Evolutionary conservation across 30 jellyfish, hydroid and myxozoan genomes (phyloP).

Genomic region (Mastigias papua): DNA sequence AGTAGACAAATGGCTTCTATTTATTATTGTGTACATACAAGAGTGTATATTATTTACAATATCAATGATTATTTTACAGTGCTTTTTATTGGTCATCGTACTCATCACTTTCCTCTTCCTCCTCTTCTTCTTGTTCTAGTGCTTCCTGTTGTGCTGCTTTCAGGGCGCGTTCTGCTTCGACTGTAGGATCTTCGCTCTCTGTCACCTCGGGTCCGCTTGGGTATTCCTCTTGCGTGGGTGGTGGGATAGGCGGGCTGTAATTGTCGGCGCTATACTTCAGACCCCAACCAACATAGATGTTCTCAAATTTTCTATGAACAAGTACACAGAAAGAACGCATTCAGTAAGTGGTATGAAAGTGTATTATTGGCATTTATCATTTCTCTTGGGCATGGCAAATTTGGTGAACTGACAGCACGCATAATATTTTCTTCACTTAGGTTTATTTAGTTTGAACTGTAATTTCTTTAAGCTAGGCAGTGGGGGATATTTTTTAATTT

Average conservation of each 20-base stretch:
- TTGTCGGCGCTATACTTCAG: constrained; percentile 84
- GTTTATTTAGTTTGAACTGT: too few species aligned
- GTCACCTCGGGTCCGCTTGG: constrained; percentile 94
- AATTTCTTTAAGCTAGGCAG: too few species aligned
- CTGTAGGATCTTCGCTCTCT: constrained; percentile 96
- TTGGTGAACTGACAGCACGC: too few species aligned
- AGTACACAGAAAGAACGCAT: neutral
- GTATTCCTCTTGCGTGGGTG: constrained; percentile 94
- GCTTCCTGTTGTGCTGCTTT: constrained; percentile 96
- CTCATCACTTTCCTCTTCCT: constrained; percentile 95
- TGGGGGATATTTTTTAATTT: too few species aligned
- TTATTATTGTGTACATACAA: too few species aligned
- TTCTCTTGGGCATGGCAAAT: too few species aligned
- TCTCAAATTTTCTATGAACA: constrained; percentile 72
- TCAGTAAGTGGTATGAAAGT: neutral
- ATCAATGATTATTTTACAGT: neutral
- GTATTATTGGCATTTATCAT: too few species aligned
- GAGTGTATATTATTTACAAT: neutral
- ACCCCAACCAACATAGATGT: constrained; percentile 93
- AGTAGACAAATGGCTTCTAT: too few species aligned
- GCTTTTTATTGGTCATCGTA: constrained; percentile 75
- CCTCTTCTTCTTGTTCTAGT: constrained; percentile 89
- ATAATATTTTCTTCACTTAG: too few species aligned
- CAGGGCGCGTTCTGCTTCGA: constrained; percentile 94
- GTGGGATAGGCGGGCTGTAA: constrained; percentile 97